Evolutionary conservation across 2,113 vertebrate species (phyloP).

Genomic region (Bujurquina vittata): DNA sequence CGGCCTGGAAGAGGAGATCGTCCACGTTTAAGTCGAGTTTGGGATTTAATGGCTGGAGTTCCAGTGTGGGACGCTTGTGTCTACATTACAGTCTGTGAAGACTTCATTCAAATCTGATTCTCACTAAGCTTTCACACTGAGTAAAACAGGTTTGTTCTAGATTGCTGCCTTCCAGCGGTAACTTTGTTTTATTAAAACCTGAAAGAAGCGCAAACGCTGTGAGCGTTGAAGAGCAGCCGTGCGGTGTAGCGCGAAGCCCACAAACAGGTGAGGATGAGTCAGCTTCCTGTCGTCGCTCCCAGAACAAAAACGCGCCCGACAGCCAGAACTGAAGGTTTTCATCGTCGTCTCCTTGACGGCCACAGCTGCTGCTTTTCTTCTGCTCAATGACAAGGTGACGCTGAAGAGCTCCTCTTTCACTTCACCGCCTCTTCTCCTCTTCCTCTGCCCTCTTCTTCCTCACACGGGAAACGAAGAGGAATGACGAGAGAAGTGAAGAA

Average conservation of each 20-base stretch:
- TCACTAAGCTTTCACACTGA: background rate
- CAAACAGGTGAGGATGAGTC: conserved; percentile 4
- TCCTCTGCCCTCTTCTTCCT: background rate
- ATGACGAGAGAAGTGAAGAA: background rate
- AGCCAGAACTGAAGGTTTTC: background rate
- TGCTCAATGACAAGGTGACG: conserved; percentile 1
- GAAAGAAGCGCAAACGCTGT: accelerated
- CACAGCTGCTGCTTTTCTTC: conserved; percentile 24
- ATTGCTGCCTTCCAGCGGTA: background rate
- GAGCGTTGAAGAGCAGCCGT: background rate
- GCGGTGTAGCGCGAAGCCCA: background rate
- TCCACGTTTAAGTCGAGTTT: background rate
- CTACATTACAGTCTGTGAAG: background rate
- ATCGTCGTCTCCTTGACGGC: conserved; percentile 14
- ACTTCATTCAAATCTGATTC: background rate
- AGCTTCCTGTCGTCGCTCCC: background rate
- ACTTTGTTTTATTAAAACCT: background rate
- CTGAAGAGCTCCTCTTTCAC: conserved; percentile 1
- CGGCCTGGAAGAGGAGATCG: background rate
- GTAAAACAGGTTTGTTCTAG: background rate
- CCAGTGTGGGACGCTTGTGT: no score
- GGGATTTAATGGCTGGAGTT: background rate
- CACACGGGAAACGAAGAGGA: background rate
- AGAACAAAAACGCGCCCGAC: background rate
- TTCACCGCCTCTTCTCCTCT: background rate